phyloP scores from a whole-genome alignment of 2,797 vertebrate genomes.

The Chrysocyon brachyurus region DNA sequence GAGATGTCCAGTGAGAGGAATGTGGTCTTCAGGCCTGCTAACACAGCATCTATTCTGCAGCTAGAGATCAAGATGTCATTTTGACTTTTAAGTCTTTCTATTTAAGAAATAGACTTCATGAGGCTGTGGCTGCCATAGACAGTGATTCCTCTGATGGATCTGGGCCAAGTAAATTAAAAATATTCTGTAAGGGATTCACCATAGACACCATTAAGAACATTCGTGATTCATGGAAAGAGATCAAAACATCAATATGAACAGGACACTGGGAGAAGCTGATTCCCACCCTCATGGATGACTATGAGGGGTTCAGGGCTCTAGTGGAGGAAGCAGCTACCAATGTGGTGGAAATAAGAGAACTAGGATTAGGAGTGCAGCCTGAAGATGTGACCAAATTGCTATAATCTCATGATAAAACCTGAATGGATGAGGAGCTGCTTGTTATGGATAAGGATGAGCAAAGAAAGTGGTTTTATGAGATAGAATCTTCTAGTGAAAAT shows the following conservation, averaged over 20 bases:
- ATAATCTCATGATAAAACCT: neutral
- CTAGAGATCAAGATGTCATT: neutral
- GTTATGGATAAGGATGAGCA: neutral
- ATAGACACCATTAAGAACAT: neutral
- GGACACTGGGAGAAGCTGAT: neutral
- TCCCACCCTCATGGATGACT: neutral
- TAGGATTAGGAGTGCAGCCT: neutral
- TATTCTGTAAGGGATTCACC: neutral
- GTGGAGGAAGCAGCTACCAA: neutral
- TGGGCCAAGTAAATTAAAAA: neutral
- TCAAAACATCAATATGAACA: neutral
- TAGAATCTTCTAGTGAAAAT: neutral
- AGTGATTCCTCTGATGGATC: neutral
- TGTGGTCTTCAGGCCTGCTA: neutral
- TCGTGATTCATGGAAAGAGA: neutral
- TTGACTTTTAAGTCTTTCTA: neutral
- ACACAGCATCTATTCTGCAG: neutral
- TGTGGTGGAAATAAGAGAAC: neutral
- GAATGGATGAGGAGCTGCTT: neutral
- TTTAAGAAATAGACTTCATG: neutral
- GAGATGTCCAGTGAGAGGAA: neutral
- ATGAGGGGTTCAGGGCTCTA: neutral
- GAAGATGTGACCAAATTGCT: neutral
- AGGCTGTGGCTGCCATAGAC: neutral
- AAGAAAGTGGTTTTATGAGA: neutral